Conservation (phyloP, 1,140 invertebrate genomes). For the Lethrus apterus region DNA sequence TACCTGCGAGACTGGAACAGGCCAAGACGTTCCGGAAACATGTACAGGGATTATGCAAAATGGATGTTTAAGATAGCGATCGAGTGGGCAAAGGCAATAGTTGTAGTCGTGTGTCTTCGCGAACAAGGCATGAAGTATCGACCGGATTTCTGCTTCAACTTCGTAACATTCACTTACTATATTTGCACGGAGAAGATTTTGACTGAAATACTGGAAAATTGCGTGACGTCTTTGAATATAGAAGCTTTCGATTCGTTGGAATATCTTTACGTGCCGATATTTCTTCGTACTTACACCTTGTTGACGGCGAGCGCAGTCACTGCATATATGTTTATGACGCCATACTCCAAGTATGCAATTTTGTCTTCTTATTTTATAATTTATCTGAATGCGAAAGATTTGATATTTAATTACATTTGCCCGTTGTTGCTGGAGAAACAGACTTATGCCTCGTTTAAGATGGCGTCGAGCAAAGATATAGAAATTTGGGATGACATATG, state of each 20-base stretch:
- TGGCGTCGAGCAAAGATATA: conserved; percentile 57
- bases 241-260: conserved; percentile 58
- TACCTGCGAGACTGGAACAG: conserved; percentile 59
- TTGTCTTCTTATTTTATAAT: conserved; percentile 58
- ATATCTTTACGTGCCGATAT: conserved; percentile 53
- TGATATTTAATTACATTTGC: conserved; percentile 47
- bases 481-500: conserved; percentile 63
- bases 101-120: conserved; percentile 63
- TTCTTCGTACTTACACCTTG: conserved; percentile 47
- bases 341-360: conserved; percentile 37
- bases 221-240: conserved; percentile 49
- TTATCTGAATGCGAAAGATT: conserved; percentile 54
- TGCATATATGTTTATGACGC: conserved; percentile 31
- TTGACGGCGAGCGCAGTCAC: conserved; percentile 47
- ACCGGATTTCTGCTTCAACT: conserved; percentile 53
- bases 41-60: conserved; percentile 58
- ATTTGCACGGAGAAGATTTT: conserved; percentile 53
- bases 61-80: conserved; percentile 67
- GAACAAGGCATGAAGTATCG: conserved; percentile 67
- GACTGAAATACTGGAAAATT: conserved; percentile 49
- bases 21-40: conserved; percentile 49
- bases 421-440: conserved; percentile 51
- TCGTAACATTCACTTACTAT: conserved; percentile 55
- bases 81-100: conserved; percentile 70
- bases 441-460: conserved; percentile 52